These are phyloP conservation scores for Ivindomyrus marchei DNA, from an alignment of 2,113 vertebrate species.

Conservation along the genomic window DNA sequence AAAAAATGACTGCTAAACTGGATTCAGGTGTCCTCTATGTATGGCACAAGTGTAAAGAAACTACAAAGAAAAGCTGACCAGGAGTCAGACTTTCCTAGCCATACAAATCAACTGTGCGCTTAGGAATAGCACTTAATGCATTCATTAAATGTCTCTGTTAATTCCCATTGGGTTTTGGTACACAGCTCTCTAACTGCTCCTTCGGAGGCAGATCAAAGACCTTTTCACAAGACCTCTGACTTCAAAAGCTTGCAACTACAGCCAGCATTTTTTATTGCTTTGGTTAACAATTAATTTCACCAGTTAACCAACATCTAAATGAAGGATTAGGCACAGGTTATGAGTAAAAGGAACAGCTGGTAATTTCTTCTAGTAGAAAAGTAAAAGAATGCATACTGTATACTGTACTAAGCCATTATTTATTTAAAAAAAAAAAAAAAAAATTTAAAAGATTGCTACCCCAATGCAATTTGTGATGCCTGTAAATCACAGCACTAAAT, in stretches of 20 bases:
- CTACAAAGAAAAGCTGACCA: neutral
- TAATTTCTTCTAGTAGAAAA: neutral
- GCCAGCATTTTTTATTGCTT: constrained; percentile 43
- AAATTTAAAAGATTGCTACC: neutral
- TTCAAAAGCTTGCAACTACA: constrained; percentile 38
- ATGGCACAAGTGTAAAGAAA: neutral
- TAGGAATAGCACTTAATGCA: neutral
- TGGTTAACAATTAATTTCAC: constrained; percentile 55
- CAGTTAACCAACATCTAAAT: constrained; percentile 45
- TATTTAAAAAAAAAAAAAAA: neutral
- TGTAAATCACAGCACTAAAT: neutral
- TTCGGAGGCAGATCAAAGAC: constrained; percentile 15
- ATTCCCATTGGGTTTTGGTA: neutral
- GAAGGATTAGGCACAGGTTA: constrained; percentile 24
- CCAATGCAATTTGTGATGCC: neutral
- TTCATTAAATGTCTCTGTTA: neutral
- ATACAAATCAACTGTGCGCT: neutral
- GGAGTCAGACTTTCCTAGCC: neutral
- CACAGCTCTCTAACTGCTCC: neutral
- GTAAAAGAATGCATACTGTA: neutral
- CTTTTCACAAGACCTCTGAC: constrained; percentile 31
- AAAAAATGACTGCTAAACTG: neutral
- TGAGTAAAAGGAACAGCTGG: constrained; percentile 27
- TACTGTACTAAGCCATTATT: neutral
- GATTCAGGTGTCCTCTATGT: neutral